Conservation (phyloP, 2,113 vertebrate species). For the Emydura subglobosa region DNA sequence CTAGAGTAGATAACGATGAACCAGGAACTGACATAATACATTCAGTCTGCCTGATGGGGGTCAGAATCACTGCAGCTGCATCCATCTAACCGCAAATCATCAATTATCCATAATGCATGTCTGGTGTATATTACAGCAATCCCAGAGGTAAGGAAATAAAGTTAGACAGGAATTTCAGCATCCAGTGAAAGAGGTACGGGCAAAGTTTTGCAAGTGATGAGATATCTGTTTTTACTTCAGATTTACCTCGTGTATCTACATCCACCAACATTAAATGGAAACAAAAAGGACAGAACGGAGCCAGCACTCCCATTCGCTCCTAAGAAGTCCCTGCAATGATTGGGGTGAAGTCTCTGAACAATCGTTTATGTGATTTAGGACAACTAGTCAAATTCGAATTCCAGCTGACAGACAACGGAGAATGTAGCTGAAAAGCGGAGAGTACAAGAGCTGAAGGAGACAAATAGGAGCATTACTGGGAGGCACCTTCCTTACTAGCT, state of each 20-base stretch:
- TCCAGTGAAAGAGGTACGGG: rapidly evolving
- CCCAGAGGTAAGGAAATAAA: neutral
- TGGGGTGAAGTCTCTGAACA: neutral
- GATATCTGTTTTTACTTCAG: neutral
- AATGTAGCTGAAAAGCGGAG: neutral
- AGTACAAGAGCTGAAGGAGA: neutral
- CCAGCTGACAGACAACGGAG: neutral
- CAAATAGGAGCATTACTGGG: neutral
- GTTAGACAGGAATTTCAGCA: rapidly evolving
- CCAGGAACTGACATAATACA: neutral
- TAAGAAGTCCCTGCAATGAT: neutral
- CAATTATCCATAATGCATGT: rapidly evolving
- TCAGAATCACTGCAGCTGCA: neutral
- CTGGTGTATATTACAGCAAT: rapidly evolving
- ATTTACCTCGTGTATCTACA: rapidly evolving
- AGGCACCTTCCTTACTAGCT: neutral
- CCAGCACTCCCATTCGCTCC: rapidly evolving
- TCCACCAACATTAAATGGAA: rapidly evolving
- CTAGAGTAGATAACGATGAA: rapidly evolving
- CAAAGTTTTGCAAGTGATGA: neutral
- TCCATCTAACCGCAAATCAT: neutral
- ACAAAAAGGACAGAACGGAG: rapidly evolving
- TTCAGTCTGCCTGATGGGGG: neutral
- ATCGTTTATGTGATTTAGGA: neutral
- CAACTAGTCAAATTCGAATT: neutral